Conservation (phyloP, 2,797 vertebrate species). For the Carapus acus region DNA sequence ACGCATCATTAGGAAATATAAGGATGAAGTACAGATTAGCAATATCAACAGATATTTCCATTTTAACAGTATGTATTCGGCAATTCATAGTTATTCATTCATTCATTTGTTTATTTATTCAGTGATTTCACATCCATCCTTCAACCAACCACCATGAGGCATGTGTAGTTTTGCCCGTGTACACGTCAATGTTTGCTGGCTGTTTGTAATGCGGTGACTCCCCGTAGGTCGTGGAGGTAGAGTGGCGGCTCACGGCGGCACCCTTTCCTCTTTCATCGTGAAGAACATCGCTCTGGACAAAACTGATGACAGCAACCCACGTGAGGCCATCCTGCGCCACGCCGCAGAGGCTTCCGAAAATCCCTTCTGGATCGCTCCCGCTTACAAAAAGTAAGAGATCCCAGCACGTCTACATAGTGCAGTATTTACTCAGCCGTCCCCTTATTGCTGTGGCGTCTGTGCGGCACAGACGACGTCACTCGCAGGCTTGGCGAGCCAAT, state of each 20-base stretch:
- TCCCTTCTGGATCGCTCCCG: conserved; percentile 94
- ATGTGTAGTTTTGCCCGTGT: not conserved
- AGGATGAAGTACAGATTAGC: too few species aligned
- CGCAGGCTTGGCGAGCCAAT: too few species aligned
- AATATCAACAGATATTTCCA: too few species aligned
- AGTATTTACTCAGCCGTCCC: conserved; percentile 9
- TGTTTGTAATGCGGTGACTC: not conserved
- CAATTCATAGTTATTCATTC: too few species aligned
- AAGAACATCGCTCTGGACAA: conserved; percentile 98
- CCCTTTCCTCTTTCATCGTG: conserved; percentile 93
- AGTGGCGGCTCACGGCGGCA: conserved; percentile 92
- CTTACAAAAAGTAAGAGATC: conserved; percentile 82
- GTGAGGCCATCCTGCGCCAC: conserved; percentile 92
- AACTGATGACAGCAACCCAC: conserved; percentile 92
- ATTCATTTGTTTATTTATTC: too few species aligned
- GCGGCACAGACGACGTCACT: conserved; percentile 14
- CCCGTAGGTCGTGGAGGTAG: conserved; percentile 87
- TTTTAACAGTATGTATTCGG: too few species aligned
- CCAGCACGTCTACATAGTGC: conserved; percentile 5
- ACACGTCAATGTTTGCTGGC: not conserved
- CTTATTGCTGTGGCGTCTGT: conserved; percentile 27
- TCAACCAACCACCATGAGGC: not conserved
- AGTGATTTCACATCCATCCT: too few species aligned
- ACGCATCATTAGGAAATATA: too few species aligned
- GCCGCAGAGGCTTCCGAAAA: conserved; percentile 90